Conservation (phyloP, 1,140 invertebrate species). For the Hylaeus anthracinus region DNA sequence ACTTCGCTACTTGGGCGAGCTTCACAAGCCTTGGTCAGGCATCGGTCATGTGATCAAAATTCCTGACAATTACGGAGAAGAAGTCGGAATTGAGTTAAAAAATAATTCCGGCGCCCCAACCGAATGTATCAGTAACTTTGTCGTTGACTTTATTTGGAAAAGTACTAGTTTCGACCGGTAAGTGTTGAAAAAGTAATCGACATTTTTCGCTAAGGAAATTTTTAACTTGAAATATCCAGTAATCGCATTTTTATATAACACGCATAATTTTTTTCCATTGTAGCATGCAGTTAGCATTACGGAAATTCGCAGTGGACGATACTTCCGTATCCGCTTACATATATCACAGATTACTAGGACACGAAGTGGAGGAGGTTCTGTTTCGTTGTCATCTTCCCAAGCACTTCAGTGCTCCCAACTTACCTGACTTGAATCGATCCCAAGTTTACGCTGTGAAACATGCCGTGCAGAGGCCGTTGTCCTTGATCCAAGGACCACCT, state of each 20-base stretch:
- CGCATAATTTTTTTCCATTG: slow-evolving; percentile 53
- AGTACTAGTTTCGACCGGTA: slow-evolving; percentile 98
- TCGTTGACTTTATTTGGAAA: slow-evolving; percentile 99
- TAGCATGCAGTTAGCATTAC: slow-evolving; percentile 97
- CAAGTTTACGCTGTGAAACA: slow-evolving; percentile 99
- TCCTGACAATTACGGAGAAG: slow-evolving; percentile 99
- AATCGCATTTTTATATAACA: no score
- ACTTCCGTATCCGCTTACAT: slow-evolving; percentile 98
- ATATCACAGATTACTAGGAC: slow-evolving; percentile 97
- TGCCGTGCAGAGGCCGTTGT: slow-evolving; percentile 97
- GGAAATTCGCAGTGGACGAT: slow-evolving; percentile 98
- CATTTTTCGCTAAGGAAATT: no score
- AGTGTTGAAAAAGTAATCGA: slow-evolving; percentile 16
- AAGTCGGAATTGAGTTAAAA: slow-evolving; percentile 98
- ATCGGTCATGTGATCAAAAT: slow-evolving; percentile 99
- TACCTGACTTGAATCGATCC: slow-evolving; percentile 98
- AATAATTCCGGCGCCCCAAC: slow-evolving; percentile 93
- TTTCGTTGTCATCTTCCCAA: slow-evolving; percentile 96
- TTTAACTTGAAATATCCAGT: no score
- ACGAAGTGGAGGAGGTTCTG: slow-evolving; percentile 97
- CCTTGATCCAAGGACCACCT: slow-evolving; percentile 96
- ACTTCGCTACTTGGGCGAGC: slow-evolving; percentile 95
- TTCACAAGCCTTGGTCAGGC: slow-evolving; percentile 96
- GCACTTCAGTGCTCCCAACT: slow-evolving; percentile 97
- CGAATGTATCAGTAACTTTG: slow-evolving; percentile 97